Evolutionary conservation across 1,140 invertebrate genomes (phyloP).

Genomic region (Leptinotarsa defecta): DNA sequence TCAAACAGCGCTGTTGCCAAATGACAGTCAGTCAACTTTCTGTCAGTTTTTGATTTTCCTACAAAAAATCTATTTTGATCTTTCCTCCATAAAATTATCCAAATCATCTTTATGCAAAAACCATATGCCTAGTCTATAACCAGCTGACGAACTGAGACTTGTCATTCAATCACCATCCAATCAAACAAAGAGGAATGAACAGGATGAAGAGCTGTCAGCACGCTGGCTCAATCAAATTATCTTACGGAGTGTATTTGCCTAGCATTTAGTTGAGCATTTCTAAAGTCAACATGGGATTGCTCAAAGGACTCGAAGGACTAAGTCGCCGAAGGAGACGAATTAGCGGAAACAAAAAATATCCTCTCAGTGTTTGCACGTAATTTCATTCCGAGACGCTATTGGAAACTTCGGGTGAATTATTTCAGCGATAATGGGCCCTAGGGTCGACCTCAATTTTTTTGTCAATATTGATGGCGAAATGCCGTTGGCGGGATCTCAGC

Average conservation of each 20-base stretch:
- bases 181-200: neutral
- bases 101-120: neutral
- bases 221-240: slow-evolving; percentile 21
- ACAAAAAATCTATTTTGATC: too few species aligned
- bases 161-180: neutral
- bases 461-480: slow-evolving; percentile 1
- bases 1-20: too few species aligned
- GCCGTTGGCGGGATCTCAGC: neutral
- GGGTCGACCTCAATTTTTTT: neutral
- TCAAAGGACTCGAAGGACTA: neutral
- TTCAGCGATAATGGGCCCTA: neutral
- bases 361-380: slow-evolving; percentile 16
- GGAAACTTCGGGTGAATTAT: neutral
- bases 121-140: neutral
- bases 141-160: slow-evolving; percentile 27
- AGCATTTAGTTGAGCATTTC: slow-evolving; percentile 20
- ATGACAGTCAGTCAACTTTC: too few species aligned
- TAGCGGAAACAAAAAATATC: slow-evolving; percentile 12
- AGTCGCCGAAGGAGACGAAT: neutral
- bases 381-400: neutral
- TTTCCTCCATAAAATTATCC: too few species aligned
- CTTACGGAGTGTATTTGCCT: slow-evolving; percentile 16
- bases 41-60: too few species aligned
- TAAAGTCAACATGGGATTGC: slow-evolving; percentile 17
- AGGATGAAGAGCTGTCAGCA: slow-evolving; percentile 17